Conservation (phyloP, 2,113 vertebrate species). For the Sinocyclocheilus anophthalmus region DNA sequence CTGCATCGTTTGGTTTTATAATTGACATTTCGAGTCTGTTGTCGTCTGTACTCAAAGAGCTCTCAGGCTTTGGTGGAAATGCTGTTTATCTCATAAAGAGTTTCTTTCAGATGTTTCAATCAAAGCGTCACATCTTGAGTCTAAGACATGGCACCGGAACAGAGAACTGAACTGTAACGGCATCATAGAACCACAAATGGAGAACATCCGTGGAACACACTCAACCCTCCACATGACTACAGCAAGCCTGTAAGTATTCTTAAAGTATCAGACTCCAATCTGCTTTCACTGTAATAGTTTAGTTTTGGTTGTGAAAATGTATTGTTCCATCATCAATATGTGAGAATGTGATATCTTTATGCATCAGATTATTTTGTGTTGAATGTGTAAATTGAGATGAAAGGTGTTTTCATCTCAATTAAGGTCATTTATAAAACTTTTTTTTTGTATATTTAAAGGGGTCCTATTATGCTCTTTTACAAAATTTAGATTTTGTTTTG, state of each 20-base stretch:
- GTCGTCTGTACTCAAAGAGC: neutral
- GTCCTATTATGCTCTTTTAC: too few species aligned
- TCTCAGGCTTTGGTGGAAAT: constrained; percentile 18
- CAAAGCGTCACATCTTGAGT: constrained; percentile 27
- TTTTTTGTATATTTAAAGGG: too few species aligned
- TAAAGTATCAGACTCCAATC: neutral
- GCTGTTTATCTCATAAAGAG: constrained; percentile 18
- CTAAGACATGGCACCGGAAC: constrained; percentile 28
- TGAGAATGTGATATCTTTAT: neutral
- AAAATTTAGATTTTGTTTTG: too few species aligned
- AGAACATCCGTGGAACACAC: neutral
- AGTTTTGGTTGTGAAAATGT: neutral
- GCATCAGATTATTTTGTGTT: neutral
- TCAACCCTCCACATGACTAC: neutral
- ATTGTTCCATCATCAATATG: neutral
- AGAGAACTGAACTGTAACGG: neutral
- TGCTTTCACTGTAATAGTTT: neutral
- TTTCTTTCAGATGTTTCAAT: constrained; percentile 24
- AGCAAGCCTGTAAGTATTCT: neutral
- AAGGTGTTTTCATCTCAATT: too few species aligned
- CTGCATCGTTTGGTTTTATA: neutral
- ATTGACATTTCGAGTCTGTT: neutral
- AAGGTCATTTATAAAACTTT: too few species aligned
- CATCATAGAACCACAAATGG: neutral
- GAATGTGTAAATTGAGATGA: neutral